These are phyloP conservation scores for Platanista minor DNA, from an alignment of 2,113 vertebrate genomes.

Conservation along the genomic window DNA sequence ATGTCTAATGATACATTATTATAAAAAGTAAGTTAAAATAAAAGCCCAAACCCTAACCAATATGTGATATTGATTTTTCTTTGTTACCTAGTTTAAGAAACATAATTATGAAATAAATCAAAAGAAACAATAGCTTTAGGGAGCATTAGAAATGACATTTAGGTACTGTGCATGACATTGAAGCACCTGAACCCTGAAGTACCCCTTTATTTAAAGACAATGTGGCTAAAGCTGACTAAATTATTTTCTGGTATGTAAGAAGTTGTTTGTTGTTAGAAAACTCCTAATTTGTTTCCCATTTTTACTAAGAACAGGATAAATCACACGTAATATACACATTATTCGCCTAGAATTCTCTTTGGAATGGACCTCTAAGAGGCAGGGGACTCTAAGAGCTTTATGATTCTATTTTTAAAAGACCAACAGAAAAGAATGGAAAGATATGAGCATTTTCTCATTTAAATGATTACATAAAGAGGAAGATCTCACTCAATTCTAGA, in stretches of 20 bases:
- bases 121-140: conserved; percentile 6
- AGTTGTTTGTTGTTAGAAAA: conserved; percentile 33
- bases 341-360: conserved; percentile 20
- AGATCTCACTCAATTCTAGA: conserved; percentile 27
- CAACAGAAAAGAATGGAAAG: conserved; percentile 15
- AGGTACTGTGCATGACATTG: neutral
- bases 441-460: conserved; percentile 52
- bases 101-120: neutral
- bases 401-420: conserved; percentile 57
- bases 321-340: neutral
- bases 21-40: conserved; percentile 7
- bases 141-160: neutral
- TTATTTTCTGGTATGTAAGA: conserved; percentile 8
- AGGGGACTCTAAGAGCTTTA: neutral
- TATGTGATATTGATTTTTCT: neutral
- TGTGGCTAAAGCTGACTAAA: neutral
- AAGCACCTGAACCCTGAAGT: neutral
- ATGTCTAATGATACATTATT: neutral
- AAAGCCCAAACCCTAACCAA: neutral
- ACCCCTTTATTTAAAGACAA: conserved; percentile 7
- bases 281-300: neutral
- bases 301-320: conserved; percentile 40
- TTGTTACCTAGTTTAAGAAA: neutral
- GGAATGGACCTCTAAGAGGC: neutral
- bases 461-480: conserved; percentile 47